A percentile compares a stretch with the other conserved stretches of the same genome.
Conservation (phyloP, 2,888 invertebrate genomes). For the Mystacides longicornis region DNA sequence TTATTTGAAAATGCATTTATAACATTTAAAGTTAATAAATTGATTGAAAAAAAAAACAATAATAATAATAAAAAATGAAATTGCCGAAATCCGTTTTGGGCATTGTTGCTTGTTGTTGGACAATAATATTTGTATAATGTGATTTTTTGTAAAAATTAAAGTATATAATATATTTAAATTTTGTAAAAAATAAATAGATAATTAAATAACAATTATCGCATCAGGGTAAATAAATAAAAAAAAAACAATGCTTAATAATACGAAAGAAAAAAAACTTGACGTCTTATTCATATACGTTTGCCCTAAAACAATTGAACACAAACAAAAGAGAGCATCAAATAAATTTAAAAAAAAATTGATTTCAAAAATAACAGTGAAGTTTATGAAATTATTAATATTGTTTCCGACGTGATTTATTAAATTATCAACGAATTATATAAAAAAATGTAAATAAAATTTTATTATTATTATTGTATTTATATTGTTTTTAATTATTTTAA, state of each 20-base stretch:
- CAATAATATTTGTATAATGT: conserved; percentile 25
- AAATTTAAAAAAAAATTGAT: neutral
- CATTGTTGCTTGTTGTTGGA: conserved; percentile 18
- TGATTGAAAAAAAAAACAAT: no score
- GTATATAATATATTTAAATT: conserved; percentile 11
- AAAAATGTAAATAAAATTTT: conserved; percentile 19
- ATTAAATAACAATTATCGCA: conserved; percentile 26
- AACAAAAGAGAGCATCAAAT: no score
- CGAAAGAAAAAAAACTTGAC: neutral
- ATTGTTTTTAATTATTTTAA: conserved; percentile 27
- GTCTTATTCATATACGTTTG: neutral
- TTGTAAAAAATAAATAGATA: conserved; percentile 12
- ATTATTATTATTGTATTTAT: neutral
- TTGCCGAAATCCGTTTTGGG: neutral
- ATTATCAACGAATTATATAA: conserved; percentile 25
- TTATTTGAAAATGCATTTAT: neutral
- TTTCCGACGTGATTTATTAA: conserved; percentile 12
- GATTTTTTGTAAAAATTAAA: conserved; percentile 23
- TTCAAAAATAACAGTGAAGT: neutral
- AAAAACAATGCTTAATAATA: conserved; percentile 9
- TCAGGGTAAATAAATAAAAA: conserved; percentile 25
- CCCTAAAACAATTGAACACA: neutral
- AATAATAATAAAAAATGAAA: neutral
- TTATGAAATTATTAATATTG: neutral
- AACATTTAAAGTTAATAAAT: neutral